Evolutionary conservation across 2,113 vertebrate genomes (phyloP).

Genomic region (Ploceus nigricollis): DNA sequence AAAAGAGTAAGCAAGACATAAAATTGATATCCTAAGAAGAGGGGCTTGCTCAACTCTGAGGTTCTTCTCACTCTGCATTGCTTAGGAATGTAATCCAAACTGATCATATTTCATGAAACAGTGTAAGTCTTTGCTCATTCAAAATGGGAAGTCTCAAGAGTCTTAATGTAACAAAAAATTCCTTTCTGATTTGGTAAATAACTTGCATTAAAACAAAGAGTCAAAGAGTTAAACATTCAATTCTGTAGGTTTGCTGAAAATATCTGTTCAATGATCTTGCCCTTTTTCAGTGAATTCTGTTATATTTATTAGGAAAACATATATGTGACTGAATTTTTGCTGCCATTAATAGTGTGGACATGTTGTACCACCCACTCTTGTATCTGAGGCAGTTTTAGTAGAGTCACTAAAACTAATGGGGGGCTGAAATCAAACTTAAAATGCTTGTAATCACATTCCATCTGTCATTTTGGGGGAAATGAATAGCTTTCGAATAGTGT

Average conservation of each 20-base stretch:
- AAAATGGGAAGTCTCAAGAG: neutral
- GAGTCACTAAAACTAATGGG: neutral
- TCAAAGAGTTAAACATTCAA: neutral
- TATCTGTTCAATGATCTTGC: neutral
- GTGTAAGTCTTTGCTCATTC: neutral
- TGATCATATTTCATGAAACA: neutral
- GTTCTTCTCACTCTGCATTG: neutral
- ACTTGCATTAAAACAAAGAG: neutral
- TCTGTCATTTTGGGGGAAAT: neutral
- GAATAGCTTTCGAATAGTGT: neutral
- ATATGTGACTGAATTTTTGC: neutral
- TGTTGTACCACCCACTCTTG: constrained; percentile 11
- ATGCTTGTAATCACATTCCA: neutral
- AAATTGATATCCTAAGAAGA: neutral
- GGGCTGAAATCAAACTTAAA: neutral
- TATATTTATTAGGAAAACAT: neutral
- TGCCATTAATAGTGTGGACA: neutral
- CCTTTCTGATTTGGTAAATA: neutral
- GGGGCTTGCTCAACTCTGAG: neutral
- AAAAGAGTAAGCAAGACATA: neutral
- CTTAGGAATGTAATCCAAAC: neutral
- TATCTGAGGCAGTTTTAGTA: neutral
- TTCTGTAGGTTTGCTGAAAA: neutral
- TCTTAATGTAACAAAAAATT: neutral
- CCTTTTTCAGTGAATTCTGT: neutral